A percentile compares a stretch with the other conserved stretches of the same genome.
phyloP scores from a whole-genome alignment of 2,797 vertebrate species.

The Borostomias antarcticus region DNA sequence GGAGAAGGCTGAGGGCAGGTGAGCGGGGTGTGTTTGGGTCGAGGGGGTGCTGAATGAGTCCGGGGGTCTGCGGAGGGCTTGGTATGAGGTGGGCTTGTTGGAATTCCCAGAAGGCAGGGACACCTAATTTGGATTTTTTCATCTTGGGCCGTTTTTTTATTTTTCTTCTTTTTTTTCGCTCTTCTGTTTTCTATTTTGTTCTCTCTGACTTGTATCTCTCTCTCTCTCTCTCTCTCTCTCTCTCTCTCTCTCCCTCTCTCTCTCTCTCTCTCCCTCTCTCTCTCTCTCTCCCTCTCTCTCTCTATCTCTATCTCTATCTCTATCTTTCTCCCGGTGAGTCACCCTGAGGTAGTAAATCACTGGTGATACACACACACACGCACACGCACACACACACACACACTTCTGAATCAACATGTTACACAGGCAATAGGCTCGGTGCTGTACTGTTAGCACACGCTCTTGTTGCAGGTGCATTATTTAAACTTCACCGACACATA shows the following conservation, averaged over 20 bases:
- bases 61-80: neutral
- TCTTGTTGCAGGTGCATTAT: neutral
- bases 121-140: neutral
- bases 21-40: constrained; percentile 35
- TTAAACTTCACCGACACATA: no score
- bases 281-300: neutral
- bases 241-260: neutral
- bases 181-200: no score
- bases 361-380: neutral
- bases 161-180: no score
- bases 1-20: constrained; percentile 17
- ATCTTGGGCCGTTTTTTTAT: no score
- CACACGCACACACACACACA: neutral
- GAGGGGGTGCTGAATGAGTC: constrained; percentile 33
- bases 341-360: neutral
- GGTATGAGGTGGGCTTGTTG: constrained; percentile 6
- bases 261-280: neutral
- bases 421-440: neutral
- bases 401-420: neutral
- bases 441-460: no score
- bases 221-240: neutral
- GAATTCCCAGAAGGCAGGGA: constrained; percentile 1
- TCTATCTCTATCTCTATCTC: neutral
- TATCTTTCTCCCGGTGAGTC: neutral
- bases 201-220: neutral